A percentile compares a stretch with the other conserved stretches of the same genome.
phyloP scores from a whole-genome alignment of 1,140 invertebrate genomes.

The Bombus waltoni region DNA sequence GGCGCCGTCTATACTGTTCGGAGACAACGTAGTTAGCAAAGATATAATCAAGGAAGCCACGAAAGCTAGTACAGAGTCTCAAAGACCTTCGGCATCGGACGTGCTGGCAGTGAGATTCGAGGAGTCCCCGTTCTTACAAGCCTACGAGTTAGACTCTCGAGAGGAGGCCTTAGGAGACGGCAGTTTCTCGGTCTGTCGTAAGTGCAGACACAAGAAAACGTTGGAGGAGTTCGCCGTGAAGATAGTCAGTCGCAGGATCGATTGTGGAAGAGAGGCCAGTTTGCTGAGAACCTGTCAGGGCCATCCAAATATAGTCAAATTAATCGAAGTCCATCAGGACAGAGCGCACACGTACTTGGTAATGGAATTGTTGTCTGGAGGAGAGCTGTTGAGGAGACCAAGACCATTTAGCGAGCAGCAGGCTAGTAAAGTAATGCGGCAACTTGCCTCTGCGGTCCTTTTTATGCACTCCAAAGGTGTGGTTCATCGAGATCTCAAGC shows the following conservation, averaged over 20 bases:
- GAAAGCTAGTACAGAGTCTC: not conserved
- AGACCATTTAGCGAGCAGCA: constrained; percentile 88
- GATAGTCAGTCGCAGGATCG: constrained; percentile 91
- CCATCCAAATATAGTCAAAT: constrained; percentile 93
- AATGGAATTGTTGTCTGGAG: constrained; percentile 92
- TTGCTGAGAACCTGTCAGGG: constrained; percentile 92
- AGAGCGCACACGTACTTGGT: constrained; percentile 93
- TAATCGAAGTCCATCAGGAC: constrained; percentile 92
- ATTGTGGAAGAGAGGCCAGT: constrained; percentile 90
- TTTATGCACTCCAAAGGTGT: constrained; percentile 92
- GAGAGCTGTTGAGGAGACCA: constrained; percentile 91
- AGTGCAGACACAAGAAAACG: constrained; percentile 90
- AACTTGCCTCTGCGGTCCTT: constrained; percentile 91
- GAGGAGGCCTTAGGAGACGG: constrained; percentile 92
- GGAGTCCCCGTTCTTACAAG: constrained; percentile 93
- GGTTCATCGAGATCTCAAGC: constrained; percentile 95
- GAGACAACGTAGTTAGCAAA: constrained; percentile 91
- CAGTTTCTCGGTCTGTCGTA: constrained; percentile 93
- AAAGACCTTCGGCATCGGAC: constrained; percentile 62
- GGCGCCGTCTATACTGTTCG: constrained; percentile 95
- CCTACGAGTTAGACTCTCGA: constrained; percentile 89
- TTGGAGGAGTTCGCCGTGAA: constrained; percentile 94
- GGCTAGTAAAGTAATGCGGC: constrained; percentile 87
- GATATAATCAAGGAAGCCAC: constrained; percentile 83
- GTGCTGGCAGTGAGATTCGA: constrained; percentile 80